Evolutionary conservation across 2,113 vertebrate species (phyloP).

Genomic region (Fukomys damarensis): DNA sequence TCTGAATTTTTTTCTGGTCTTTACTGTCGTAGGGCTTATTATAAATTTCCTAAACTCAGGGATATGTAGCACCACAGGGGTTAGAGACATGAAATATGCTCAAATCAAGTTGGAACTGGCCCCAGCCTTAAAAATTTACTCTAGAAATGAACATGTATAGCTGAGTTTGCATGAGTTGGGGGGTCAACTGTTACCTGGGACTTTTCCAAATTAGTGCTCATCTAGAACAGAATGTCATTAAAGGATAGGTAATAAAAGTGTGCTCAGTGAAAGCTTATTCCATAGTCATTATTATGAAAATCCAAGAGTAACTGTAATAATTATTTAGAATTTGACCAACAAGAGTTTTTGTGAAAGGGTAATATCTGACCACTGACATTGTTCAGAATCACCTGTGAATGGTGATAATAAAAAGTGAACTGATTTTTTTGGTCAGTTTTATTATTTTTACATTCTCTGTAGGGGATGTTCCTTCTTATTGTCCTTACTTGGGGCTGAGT

Average conservation of each 20-base stretch:
- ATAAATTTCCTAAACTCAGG: slow-evolving; percentile 25
- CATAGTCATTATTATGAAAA: slow-evolving; percentile 38
- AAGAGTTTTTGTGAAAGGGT: background rate
- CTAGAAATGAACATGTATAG: background rate
- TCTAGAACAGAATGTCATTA: background rate
- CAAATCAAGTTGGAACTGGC: background rate
- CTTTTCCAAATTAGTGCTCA: slow-evolving; percentile 12
- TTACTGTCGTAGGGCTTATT: slow-evolving; percentile 9
- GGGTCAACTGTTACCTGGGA: background rate
- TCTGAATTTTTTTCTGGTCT: background rate
- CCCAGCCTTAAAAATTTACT: slow-evolving; percentile 12
- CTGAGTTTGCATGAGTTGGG: slow-evolving; percentile 8
- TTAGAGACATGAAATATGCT: background rate
- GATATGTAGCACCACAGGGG: background rate
- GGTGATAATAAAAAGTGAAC: background rate
- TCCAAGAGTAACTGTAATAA: background rate
- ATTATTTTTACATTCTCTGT: background rate
- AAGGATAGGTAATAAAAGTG: slow-evolving; percentile 44
- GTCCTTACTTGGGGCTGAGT: background rate
- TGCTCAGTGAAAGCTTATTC: background rate
- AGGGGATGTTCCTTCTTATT: background rate
- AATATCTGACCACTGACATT: background rate
- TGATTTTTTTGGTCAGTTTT: background rate
- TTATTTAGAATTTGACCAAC: slow-evolving; percentile 45
- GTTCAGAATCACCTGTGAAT: background rate